Conservation (phyloP, 30 jellyfish, hydroid and myxozoan species). For the Cassiopea xamachana region DNA sequence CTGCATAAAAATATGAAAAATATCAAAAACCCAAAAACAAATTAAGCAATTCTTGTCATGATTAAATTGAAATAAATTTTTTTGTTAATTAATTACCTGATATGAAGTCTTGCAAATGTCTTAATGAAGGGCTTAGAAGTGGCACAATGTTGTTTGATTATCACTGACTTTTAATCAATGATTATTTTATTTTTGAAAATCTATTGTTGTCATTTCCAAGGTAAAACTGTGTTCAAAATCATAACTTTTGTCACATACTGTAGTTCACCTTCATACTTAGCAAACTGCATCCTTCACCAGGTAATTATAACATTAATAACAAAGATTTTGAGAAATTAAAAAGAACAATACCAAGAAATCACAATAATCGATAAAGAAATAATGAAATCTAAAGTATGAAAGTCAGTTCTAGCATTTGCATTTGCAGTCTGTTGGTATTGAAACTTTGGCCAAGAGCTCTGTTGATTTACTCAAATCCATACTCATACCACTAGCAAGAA, state of each 20-base stretch:
- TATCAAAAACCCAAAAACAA: neutral
- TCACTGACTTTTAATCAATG: no score
- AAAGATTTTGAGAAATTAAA: no score
- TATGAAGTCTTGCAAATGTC: neutral
- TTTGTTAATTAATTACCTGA: neutral
- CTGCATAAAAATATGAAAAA: neutral
- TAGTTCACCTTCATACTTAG: no score
- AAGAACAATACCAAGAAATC: neutral
- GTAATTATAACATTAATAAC: no score
- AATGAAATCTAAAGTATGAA: neutral
- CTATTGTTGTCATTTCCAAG: no score
- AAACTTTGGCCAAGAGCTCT: conserved; percentile 23
- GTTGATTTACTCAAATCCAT: conserved; percentile 36
- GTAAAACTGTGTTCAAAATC: no score
- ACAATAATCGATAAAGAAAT: neutral
- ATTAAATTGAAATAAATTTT: neutral
- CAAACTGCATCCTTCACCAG: no score
- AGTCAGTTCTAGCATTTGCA: conserved; percentile 28
- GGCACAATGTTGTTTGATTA: no score
- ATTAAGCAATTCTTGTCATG: neutral
- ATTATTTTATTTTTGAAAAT: no score
- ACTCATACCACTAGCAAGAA: conserved; percentile 20
- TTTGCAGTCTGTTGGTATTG: conserved; percentile 62
- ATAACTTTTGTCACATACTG: no score
- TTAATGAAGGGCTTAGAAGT: no score